phyloP scores from a whole-genome alignment of 2,888 invertebrate species.

The Folsomia candida region DNA sequence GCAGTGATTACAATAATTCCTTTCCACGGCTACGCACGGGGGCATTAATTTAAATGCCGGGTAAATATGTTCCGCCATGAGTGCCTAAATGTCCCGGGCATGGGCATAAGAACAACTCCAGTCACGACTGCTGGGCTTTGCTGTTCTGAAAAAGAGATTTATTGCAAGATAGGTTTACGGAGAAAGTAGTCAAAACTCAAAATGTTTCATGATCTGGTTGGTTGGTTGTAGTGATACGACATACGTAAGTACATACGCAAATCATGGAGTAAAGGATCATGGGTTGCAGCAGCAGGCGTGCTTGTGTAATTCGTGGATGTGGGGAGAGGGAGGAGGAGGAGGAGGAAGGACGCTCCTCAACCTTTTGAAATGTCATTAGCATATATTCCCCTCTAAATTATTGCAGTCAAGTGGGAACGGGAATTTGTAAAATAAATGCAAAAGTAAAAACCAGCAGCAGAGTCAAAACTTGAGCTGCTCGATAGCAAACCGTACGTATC shows the following conservation, averaged over 20 bases:
- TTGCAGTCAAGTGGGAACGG: slow-evolving; percentile 12
- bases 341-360: slow-evolving; percentile 4
- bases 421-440: neutral
- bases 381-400: slow-evolving; percentile 46
- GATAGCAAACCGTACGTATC: neutral
- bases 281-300: neutral
- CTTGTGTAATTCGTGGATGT: neutral
- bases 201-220: neutral
- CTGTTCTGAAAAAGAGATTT: neutral
- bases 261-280: no score
- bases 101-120: no score
- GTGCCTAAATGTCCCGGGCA: no score
- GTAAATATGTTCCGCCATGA: no score
- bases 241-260: neutral
- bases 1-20: no score
- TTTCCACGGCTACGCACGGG: no score
- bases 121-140: neutral
- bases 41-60: no score
- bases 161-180: neutral
- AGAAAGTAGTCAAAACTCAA: neutral
- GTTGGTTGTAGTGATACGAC: neutral
- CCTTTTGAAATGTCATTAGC: slow-evolving; percentile 50
- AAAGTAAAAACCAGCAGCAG: neutral
- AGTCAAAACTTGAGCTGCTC: neutral
- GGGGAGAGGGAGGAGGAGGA: slow-evolving; percentile 4